Evolutionary conservation across 2,888 invertebrate species (phyloP), one percentile per base, ranked within the genome.

Genomic region (Epirrhoe alternata): DNA sequence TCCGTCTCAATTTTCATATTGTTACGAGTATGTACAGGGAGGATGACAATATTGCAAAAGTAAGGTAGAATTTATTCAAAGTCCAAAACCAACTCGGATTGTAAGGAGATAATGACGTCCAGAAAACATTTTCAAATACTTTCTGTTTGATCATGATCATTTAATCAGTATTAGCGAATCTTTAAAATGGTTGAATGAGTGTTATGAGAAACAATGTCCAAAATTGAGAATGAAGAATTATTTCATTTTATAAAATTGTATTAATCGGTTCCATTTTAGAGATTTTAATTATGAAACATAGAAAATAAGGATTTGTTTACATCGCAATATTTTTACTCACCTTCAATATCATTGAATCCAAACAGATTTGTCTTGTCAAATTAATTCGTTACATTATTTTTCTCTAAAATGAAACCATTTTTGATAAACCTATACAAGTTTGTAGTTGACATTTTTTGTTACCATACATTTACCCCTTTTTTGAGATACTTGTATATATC

Each of bases 391-490:
- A 77, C 69, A 75, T 64, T 73, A 14, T 12, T 53, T 64, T 61
- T 64, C 66, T 72, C 72, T 72, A 72, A 78, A 76, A 77, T 76
- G 71, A 77, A 82, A 84, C 81, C 79, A 82, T 83, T 91, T 92
- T 92, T 89, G 90, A 91, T 87, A 90, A 81, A 87, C 82, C 86
- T 91, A 88, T 92, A 92, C 92, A 92, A 85, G 66, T 88, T 87
- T 89, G 82, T 88, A 88, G 87, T 82, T 74, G 79, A 77, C 78
- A 71, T 70, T 84, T 85, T 84, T 83, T 82, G 85, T 89, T 87
- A 84, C 59, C 69, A 82, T 86, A 67, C 81, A 81, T 86, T 84
- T 88, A 89, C 84, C 87, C 86, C 85, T 81, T 88, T 89, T 87
- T 87, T 65, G 64, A 74, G 73, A 72, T 74, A 84, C 76, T 80